Evolutionary conservation across 2,113 vertebrate species (phyloP).

Genomic region (Podarcis raffonei): DNA sequence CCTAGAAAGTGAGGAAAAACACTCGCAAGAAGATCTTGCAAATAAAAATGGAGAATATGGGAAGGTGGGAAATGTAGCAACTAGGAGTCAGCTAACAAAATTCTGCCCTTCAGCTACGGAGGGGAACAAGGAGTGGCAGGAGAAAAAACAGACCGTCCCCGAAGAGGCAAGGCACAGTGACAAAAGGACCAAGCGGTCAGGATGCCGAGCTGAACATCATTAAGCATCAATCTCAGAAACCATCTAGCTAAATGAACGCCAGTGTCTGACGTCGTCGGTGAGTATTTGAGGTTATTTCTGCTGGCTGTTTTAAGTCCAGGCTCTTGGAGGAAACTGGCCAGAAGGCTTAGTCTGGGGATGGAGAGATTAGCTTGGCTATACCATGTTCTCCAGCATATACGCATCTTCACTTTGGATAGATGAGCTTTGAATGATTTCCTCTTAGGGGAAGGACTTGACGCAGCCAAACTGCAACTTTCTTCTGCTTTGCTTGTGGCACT

Average conservation of each 20-base stretch:
- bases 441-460: background rate
- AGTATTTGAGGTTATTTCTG: background rate
- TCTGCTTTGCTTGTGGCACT: background rate
- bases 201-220: background rate
- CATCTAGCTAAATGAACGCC: background rate
- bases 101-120: background rate
- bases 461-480: no score
- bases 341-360: background rate
- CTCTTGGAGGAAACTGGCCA: background rate
- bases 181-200: background rate
- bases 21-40: background rate
- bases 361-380: background rate
- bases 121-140: constrained; percentile 12
- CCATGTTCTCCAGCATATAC: background rate
- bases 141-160: background rate
- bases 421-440: background rate
- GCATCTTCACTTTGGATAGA: background rate
- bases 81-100: background rate
- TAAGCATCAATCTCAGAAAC: background rate
- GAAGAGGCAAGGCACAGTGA: background rate
- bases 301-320: background rate
- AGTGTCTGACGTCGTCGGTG: background rate
- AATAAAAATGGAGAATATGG: background rate
- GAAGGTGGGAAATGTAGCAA: background rate
- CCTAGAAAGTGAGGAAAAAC: background rate